These are phyloP conservation scores for Falco peregrinus DNA, from an alignment of 2,797 vertebrate genomes.

Conservation along the genomic window DNA sequence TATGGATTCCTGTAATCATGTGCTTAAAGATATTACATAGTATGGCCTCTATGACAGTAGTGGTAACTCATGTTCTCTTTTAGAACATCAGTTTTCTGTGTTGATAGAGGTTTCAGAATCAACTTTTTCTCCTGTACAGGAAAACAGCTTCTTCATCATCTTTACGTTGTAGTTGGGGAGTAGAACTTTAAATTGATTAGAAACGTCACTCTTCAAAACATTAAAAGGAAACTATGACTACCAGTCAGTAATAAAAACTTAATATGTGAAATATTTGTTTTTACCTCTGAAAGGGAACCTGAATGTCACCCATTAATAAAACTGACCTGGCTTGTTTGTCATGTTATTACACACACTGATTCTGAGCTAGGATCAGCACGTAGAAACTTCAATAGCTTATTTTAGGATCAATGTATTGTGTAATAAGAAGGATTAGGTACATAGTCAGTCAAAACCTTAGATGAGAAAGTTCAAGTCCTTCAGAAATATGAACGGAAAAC, in stretches of 20 bases:
- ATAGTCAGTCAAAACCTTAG: neutral
- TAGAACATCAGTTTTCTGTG: neutral
- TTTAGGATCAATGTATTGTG: neutral
- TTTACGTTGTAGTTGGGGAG: neutral
- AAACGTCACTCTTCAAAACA: neutral
- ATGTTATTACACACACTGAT: neutral
- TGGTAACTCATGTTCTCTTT: neutral
- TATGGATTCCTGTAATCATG: neutral
- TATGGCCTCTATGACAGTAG: neutral
- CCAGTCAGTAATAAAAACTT: neutral
- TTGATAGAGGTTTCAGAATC: neutral
- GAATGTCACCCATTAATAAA: neutral
- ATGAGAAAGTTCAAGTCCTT: neutral
- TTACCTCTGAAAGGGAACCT: neutral
- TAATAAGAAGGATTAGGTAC: neutral
- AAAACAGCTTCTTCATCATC: neutral
- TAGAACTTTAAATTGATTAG: neutral
- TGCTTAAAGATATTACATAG: neutral
- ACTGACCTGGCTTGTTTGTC: neutral
- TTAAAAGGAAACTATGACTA: neutral
- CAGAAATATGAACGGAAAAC: neutral
- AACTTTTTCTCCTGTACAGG: neutral
- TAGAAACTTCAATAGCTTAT: neutral
- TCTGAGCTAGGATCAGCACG: neutral
- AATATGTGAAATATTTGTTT: neutral